Percentiles rank a stretch among this genome's conserved stretches.
phyloP scores from a whole-genome alignment of 1,140 invertebrate genomes.

The Mizuhopecten yessoensis region DNA sequence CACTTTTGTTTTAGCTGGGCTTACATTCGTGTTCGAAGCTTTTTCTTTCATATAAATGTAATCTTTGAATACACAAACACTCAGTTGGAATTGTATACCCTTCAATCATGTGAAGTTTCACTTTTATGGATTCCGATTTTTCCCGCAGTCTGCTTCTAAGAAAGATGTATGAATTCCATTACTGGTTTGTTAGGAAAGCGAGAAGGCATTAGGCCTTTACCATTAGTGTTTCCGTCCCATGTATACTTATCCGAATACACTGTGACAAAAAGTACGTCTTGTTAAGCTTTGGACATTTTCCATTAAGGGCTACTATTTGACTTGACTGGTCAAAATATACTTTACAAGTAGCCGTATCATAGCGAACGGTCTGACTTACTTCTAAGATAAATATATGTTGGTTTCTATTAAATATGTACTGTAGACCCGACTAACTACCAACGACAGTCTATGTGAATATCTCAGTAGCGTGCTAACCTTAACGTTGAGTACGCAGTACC shows the following conservation, averaged over 20 bases:
- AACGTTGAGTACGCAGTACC: no score
- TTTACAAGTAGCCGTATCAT: no score
- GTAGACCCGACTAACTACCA: neutral
- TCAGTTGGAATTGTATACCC: neutral
- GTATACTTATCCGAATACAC: neutral
- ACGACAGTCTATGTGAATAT: neutral
- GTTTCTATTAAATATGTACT: neutral
- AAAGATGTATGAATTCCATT: slow-evolving; percentile 9
- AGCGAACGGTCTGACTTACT: no score
- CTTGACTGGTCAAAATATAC: neutral
- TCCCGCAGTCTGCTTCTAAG: neutral
- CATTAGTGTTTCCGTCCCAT: neutral
- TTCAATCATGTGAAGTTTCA: neutral
- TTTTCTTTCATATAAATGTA: neutral
- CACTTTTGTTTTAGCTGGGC: neutral
- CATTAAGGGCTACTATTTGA: neutral
- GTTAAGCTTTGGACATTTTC: neutral
- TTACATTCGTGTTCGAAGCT: neutral
- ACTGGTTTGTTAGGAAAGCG: neutral
- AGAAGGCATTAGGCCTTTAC: neutral
- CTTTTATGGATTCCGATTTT: neutral
- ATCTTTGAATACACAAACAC: neutral
- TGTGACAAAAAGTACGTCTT: neutral
- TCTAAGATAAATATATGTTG: no score
- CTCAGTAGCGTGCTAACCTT: neutral